These are phyloP conservation scores for Poecilobothrus nobilitatus DNA, from an alignment of 2,888 invertebrate genomes.

Conservation along the genomic window DNA sequence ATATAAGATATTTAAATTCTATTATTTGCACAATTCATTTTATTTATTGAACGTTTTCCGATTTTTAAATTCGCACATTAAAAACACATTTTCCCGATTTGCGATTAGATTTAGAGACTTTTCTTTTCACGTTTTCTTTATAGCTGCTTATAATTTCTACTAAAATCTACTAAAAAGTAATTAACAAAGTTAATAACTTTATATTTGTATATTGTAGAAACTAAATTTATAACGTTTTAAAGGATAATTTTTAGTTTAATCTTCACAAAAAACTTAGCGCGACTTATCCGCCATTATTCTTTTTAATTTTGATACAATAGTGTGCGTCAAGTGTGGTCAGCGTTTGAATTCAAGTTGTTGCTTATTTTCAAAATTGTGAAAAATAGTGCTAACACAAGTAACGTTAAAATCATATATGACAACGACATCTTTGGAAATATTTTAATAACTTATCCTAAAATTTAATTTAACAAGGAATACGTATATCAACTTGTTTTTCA, in stretches of 20 bases:
- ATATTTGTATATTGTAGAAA: background rate
- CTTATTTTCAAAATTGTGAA: background rate
- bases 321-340: constrained; percentile 4
- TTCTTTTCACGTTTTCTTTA: background rate
- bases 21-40: background rate
- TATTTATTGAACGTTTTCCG: background rate
- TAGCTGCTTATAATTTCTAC: background rate
- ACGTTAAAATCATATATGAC: too few relatives aligned
- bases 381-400: too few relatives aligned
- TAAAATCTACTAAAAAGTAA: background rate
- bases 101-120: background rate
- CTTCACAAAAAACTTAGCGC: background rate
- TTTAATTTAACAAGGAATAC: too few relatives aligned
- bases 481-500: too few relatives aligned
- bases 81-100: background rate
- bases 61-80: background rate
- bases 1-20: too few relatives aligned
- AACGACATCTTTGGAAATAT: too few relatives aligned
- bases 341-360: constrained; percentile 1
- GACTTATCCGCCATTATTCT: constrained; percentile 6
- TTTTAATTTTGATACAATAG: constrained; percentile 4
- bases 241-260: background rate
- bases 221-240: background rate
- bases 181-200: background rate
- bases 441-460: too few relatives aligned